Base-by-base conservation (phyloP, 1,140 invertebrate genomes). In the Ostrea edulis region DNA sequence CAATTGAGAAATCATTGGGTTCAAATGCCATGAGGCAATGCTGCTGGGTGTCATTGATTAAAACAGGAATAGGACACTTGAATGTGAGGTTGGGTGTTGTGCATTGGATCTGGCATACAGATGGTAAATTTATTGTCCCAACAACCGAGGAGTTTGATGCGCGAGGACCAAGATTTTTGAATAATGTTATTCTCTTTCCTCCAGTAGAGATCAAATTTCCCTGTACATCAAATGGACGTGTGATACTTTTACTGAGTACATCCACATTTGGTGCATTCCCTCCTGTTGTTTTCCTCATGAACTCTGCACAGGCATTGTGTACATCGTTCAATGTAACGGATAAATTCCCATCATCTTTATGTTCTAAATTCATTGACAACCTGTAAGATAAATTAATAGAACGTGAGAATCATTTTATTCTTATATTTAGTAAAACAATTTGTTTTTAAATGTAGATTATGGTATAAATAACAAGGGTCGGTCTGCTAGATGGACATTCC, bases 151-250 rank as follows among this genome's bases (percentile, higher is more conserved):
- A 51, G 17, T 51, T 52, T 82, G 81, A 22, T 82, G 81, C 44
- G 52, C 35, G 81, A 54, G 35, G 81, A 82, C 81, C 81, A 82
- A 82, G 81, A 82, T 82, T 82, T 82, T 82, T 82, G 44, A 82
- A 82, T 82, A 82, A 22, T 12, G 44, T 14, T 52, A 4, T 82
- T 44, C 52, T 82, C 52, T 82, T 44, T 82, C 81, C 81, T 82
- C 81, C 51, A 52, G 52, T 82, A 44, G 35, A 53, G 20, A 53
- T 14, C 51, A 20, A 44, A 12, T 2, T 52, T 82, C 35, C 35
- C 22, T 82, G 81, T 82, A 82, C 20, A 17, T 82, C 81, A 53
- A 82, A 82, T 82, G 52, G n/a, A 52, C 62, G 17, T 52, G 58
- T 58, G 20, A 86, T 86, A 58, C 44, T 11, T 65, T 86, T 86